A percentile compares a stretch with the other conserved stretches of the same genome.
Evolutionary conservation across 1,140 invertebrate genomes (phyloP).

Genomic region (Hirudo medicinalis): DNA sequence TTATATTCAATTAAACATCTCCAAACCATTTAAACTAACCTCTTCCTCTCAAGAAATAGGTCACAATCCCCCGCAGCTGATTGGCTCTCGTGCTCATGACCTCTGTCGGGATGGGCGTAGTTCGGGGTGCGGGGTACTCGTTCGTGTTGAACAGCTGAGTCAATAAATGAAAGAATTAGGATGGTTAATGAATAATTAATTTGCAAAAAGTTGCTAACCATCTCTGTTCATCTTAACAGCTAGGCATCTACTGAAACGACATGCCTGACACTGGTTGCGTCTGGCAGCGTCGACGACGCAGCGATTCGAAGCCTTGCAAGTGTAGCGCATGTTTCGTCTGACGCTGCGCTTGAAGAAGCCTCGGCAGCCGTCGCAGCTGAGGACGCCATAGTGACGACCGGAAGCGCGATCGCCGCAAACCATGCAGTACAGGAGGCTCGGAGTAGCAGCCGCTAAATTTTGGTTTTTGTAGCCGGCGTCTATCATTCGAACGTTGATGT

Average conservation of each 20-base stretch:
- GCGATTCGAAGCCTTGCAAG: constrained; percentile 75
- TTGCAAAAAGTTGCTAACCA: constrained; percentile 50
- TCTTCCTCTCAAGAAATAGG: no score
- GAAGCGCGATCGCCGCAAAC: constrained; percentile 42
- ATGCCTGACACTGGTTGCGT: constrained; percentile 86
- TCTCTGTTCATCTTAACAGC: constrained; percentile 87
- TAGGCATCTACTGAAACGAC: constrained; percentile 79
- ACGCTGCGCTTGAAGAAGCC: constrained; percentile 71
- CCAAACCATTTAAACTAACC: no score
- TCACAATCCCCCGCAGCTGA: no score
- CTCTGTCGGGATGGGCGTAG: no score
- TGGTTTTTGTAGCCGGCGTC: background rate
- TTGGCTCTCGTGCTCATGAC: no score
- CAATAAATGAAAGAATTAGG: no score
- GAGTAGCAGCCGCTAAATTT: background rate
- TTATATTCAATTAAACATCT: no score
- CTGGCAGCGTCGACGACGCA: constrained; percentile 81
- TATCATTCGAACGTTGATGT: background rate
- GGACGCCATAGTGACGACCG: constrained; percentile 41
- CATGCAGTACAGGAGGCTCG: constrained; percentile 26
- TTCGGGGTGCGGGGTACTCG: no score
- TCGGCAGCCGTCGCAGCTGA: constrained; percentile 51
- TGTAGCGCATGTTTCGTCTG: constrained; percentile 42
- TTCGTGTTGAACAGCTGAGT: no score
- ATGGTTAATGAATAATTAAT: no score